These are phyloP conservation scores for Psittacula echo DNA, from an alignment of 2,797 vertebrate species.

Conservation along the genomic window DNA sequence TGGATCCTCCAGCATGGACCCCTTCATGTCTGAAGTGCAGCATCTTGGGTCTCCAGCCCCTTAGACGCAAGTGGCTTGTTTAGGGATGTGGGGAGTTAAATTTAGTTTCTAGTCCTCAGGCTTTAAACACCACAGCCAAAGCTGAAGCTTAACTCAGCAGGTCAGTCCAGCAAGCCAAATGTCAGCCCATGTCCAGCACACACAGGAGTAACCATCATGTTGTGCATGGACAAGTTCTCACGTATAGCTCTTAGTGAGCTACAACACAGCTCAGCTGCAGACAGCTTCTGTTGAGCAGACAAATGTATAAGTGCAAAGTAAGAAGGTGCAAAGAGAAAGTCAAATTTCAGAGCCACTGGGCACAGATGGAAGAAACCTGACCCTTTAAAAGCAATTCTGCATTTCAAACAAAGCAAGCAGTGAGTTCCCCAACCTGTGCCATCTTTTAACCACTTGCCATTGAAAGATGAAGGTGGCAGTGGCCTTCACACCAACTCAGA, in stretches of 20 bases:
- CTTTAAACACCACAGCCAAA: background rate
- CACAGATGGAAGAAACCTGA: background rate
- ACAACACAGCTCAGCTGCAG: background rate
- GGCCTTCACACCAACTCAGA: background rate
- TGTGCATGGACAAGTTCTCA: background rate
- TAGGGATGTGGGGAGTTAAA: background rate
- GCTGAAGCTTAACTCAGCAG: background rate
- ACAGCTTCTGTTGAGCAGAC: background rate
- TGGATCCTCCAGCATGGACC: background rate
- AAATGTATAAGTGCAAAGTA: background rate
- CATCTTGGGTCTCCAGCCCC: background rate
- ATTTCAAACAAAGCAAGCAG: background rate
- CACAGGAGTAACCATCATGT: background rate
- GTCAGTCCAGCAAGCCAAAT: background rate
- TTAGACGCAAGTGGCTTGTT: background rate
- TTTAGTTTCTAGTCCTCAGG: background rate
- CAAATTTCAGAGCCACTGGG: background rate
- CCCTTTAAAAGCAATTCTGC: background rate
- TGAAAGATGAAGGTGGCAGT: background rate
- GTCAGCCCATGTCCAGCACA: background rate
- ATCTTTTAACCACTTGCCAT: background rate
- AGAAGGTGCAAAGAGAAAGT: background rate
- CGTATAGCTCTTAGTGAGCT: background rate
- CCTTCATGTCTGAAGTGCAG: fast-evolving
- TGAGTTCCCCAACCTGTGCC: background rate